These are phyloP conservation scores for Arizona elegans DNA, from an alignment of 2,113 vertebrate genomes.

Conservation along the genomic window DNA sequence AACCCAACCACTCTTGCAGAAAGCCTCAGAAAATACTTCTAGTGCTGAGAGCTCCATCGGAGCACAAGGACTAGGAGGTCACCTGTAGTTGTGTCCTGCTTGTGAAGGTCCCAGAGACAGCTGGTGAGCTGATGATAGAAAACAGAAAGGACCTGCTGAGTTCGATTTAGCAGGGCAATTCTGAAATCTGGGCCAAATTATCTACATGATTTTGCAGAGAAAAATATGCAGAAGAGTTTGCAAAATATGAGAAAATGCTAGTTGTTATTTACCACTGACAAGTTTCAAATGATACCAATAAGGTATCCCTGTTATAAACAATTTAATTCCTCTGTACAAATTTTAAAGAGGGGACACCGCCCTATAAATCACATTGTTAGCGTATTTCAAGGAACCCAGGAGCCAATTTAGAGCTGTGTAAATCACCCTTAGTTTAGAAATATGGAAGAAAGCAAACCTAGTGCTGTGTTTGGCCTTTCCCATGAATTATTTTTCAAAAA, in stretches of 20 bases:
- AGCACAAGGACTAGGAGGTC: not conserved
- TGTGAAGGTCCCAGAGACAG: not conserved
- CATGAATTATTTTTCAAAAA: slow-evolving; percentile 73
- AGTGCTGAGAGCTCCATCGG: not conserved
- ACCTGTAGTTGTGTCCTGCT: not conserved
- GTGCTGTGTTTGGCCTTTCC: slow-evolving; percentile 62
- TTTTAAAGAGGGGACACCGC: not conserved
- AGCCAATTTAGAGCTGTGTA: slow-evolving; percentile 29
- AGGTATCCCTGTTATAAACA: not conserved
- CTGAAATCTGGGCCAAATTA: not conserved
- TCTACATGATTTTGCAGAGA: not conserved
- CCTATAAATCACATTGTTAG: slow-evolving; percentile 8
- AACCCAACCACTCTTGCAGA: not conserved
- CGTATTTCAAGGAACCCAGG: slow-evolving; percentile 15
- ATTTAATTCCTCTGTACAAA: not conserved
- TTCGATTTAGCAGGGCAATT: not conserved
- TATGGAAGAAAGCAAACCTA: slow-evolving; percentile 59
- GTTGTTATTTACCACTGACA: not conserved
- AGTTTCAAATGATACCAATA: slow-evolving; percentile 2
- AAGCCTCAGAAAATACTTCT: not conserved
- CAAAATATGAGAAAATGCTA: not conserved
- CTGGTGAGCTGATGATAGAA: not conserved
- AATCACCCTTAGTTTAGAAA: slow-evolving; percentile 23
- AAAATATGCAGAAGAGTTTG: not conserved
- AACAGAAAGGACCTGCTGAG: not conserved